phyloP scores from a whole-genome alignment of 2,888 invertebrate genomes.

The Colletes collaris region DNA sequence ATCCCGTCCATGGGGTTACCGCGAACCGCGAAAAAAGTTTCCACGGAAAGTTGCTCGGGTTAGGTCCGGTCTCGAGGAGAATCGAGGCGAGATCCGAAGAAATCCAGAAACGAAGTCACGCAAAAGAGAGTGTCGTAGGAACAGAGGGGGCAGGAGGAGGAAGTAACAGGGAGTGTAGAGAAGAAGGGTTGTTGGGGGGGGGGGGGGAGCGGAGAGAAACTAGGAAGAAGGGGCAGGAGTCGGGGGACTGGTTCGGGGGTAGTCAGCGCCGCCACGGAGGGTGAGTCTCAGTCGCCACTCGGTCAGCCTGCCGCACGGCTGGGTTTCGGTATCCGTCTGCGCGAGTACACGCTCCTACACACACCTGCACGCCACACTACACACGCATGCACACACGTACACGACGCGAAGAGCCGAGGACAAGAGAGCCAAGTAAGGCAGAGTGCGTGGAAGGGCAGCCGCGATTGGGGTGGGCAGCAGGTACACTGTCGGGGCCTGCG shows the following conservation, averaged over 20 bases:
- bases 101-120: slow-evolving; percentile 25
- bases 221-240: slow-evolving; percentile 8
- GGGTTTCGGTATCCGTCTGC: slow-evolving; percentile 54
- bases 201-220: not conserved
- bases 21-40: not conserved
- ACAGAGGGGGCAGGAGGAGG: slow-evolving; percentile 1
- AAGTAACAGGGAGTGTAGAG: not conserved
- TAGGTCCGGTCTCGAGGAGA: not conserved
- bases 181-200: slow-evolving; percentile 13
- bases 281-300: slow-evolving; percentile 75
- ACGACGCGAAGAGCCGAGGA: slow-evolving; percentile 1
- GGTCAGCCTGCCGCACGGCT: slow-evolving; percentile 74
- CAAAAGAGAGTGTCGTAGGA: slow-evolving; percentile 1
- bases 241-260: slow-evolving; percentile 53
- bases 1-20: not conserved
- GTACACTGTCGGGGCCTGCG: no score
- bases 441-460: not conserved
- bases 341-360: slow-evolving; percentile 30
- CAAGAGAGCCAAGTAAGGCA: not conserved
- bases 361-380: slow-evolving; percentile 5
- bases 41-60: not conserved
- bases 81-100: slow-evolving; percentile 7
- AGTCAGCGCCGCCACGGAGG: slow-evolving; percentile 74
- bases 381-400: slow-evolving; percentile 22
- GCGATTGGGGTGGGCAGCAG: not conserved